phyloP scores from a whole-genome alignment of 2,113 vertebrate genomes.

The Corythornis madagascariensis region DNA sequence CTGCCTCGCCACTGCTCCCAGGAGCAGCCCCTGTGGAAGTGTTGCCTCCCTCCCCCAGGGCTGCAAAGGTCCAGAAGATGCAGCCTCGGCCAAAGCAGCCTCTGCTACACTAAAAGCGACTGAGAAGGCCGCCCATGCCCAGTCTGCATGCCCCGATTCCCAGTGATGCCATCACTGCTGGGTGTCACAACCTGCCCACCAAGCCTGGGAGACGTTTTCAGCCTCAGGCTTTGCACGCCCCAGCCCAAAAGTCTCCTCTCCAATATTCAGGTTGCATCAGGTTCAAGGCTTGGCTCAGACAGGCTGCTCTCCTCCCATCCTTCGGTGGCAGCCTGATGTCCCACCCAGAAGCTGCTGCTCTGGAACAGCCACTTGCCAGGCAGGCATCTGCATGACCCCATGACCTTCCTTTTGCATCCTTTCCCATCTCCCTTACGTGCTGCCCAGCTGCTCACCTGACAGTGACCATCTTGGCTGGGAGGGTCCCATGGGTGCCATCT shows the following conservation, averaged over 20 bases:
- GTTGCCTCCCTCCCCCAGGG: neutral
- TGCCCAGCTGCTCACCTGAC: accelerated
- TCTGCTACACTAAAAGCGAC: neutral
- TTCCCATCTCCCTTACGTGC: neutral
- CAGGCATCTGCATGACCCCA: accelerated
- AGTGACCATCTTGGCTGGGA: neutral
- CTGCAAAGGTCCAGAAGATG: neutral
- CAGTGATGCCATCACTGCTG: accelerated
- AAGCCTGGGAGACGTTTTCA: accelerated
- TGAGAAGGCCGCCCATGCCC: accelerated
- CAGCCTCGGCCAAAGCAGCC: neutral
- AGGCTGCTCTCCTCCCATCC: no score
- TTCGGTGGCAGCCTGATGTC: neutral
- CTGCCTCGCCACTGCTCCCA: accelerated
- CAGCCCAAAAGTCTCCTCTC: neutral
- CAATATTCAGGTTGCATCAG: neutral
- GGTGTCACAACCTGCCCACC: neutral
- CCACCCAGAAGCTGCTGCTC: neutral
- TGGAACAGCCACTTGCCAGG: neutral
- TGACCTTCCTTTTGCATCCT: neutral
- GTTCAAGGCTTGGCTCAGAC: neutral
- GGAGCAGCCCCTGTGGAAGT: neutral
- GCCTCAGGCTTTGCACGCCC: neutral
- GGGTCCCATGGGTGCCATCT: neutral
- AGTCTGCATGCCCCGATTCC: accelerated